These are phyloP conservation scores for Troides oblongomaculatus DNA, from an alignment of 2,888 invertebrate species.

Conservation along the genomic window DNA sequence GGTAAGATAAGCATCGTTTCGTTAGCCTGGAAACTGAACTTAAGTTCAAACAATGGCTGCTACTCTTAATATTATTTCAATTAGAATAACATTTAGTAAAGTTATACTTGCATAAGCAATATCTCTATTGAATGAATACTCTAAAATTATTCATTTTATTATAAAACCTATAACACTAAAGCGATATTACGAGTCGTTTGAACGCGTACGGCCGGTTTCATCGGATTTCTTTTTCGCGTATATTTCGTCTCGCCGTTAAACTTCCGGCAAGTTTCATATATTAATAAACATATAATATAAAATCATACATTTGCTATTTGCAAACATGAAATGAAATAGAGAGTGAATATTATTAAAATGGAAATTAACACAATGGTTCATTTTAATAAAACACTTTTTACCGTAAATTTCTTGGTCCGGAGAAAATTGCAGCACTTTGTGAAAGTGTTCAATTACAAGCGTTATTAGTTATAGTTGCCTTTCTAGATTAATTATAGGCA, in stretches of 20 bases:
- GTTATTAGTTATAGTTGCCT: constrained; percentile 35
- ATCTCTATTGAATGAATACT: background rate
- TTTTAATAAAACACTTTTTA: constrained; percentile 52
- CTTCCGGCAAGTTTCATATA: constrained; percentile 2
- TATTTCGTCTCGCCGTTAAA: background rate
- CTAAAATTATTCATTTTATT: background rate
- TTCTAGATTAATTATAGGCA: constrained; percentile 37
- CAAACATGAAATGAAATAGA: constrained; percentile 26
- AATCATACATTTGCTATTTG: constrained; percentile 24
- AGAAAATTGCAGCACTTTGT: constrained; percentile 42
- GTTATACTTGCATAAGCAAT: background rate
- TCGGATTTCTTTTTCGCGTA: background rate
- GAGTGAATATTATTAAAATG: constrained; percentile 28
- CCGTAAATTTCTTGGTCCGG: constrained; percentile 38
- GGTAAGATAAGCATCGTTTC: constrained; percentile 51
- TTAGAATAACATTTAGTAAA: background rate
- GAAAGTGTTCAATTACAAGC: constrained; percentile 56
- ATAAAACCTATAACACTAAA: background rate
- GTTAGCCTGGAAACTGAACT: constrained; percentile 50
- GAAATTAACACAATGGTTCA: constrained; percentile 48
- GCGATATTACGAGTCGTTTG: background rate
- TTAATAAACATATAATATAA: constrained; percentile 5
- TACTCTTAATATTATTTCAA: background rate
- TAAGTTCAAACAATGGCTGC: constrained; percentile 25
- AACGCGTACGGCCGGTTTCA: constrained; percentile 1